These are phyloP conservation scores for Ictalurus furcatus DNA, from an alignment of 2,113 vertebrate species.

Conservation along the genomic window DNA sequence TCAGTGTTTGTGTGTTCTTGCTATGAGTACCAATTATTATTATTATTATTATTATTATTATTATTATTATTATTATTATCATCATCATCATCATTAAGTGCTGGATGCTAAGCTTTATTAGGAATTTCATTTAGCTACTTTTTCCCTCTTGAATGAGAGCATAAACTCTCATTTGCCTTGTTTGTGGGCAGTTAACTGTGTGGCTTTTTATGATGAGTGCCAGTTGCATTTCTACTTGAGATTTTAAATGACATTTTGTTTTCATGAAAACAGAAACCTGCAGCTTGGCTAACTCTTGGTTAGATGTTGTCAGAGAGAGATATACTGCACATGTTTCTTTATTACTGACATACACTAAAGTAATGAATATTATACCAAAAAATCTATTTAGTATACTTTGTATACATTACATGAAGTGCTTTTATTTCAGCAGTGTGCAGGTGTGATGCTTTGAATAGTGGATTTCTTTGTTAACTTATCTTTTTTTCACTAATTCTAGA, in stretches of 20 bases:
- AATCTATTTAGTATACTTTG: slow-evolving; percentile 70
- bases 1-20: slow-evolving; percentile 63
- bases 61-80: slow-evolving; percentile 61
- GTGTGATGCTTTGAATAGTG: slow-evolving; percentile 67
- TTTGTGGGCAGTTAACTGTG: slow-evolving; percentile 71
- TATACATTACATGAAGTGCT: slow-evolving; percentile 72
- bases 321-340: slow-evolving; percentile 70
- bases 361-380: slow-evolving; percentile 76
- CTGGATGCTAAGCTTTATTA: slow-evolving; percentile 82
- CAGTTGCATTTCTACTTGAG: slow-evolving; percentile 67
- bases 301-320: slow-evolving; percentile 68
- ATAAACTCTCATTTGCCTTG: slow-evolving; percentile 75
- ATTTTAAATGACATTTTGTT: slow-evolving; percentile 63
- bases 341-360: slow-evolving; percentile 73
- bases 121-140: slow-evolving; percentile 73
- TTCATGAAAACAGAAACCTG: slow-evolving; percentile 59
- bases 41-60: slow-evolving; percentile 64
- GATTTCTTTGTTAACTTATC: slow-evolving; percentile 65
- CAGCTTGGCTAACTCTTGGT: slow-evolving; percentile 61
- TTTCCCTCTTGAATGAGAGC: slow-evolving; percentile 68
- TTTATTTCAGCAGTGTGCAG: slow-evolving; percentile 66
- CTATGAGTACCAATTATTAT: slow-evolving; percentile 62
- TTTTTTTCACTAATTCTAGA: slow-evolving; percentile 66
- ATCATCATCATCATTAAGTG: slow-evolving; percentile 70
- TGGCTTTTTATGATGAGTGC: slow-evolving; percentile 68